Percentiles rank a stretch among this genome's conserved stretches.
phyloP scores from a whole-genome alignment of 2,797 vertebrate species.

The Arrhamphus sclerolepis region DNA sequence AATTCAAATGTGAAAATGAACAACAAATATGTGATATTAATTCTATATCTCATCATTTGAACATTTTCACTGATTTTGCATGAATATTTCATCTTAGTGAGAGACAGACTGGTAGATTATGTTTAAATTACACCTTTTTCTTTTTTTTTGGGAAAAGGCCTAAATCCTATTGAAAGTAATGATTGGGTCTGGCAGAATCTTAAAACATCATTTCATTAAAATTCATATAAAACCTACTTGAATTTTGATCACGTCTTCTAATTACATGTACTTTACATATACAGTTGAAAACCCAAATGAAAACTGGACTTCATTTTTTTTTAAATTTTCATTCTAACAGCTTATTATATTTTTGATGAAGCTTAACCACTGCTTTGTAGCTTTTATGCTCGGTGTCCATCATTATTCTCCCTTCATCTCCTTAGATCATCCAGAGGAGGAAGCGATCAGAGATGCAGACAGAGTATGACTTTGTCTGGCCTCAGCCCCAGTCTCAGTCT shows the following conservation, averaged over 20 bases:
- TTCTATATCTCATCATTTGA: not conserved
- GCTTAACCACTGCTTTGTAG: not conserved
- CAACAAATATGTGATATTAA: not conserved
- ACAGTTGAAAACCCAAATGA: not conserved
- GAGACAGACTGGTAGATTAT: too few relatives aligned
- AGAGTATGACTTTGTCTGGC: slow-evolving; percentile 84
- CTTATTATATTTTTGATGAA: slow-evolving; percentile 12
- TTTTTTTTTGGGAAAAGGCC: too few relatives aligned
- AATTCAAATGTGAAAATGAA: slow-evolving; percentile 12
- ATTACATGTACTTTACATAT: too few relatives aligned
- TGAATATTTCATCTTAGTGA: not conserved
- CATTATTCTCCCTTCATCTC: not conserved
- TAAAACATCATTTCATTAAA: too few relatives aligned
- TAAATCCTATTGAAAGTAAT: too few relatives aligned
- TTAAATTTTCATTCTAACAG: not conserved
- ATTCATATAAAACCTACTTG: too few relatives aligned
- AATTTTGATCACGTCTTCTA: too few relatives aligned
- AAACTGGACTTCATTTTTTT: not conserved
- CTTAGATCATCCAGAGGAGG: slow-evolving; percentile 91
- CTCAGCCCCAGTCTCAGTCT: slow-evolving; percentile 71
- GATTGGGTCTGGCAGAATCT: too few relatives aligned
- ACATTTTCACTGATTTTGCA: not conserved
- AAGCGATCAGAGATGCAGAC: slow-evolving; percentile 83
- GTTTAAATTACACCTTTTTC: too few relatives aligned
- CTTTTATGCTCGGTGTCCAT: not conserved